phyloP scores from a whole-genome alignment of 92 coral and sea anemone genomes.

The Zoanthus sociatus region DNA sequence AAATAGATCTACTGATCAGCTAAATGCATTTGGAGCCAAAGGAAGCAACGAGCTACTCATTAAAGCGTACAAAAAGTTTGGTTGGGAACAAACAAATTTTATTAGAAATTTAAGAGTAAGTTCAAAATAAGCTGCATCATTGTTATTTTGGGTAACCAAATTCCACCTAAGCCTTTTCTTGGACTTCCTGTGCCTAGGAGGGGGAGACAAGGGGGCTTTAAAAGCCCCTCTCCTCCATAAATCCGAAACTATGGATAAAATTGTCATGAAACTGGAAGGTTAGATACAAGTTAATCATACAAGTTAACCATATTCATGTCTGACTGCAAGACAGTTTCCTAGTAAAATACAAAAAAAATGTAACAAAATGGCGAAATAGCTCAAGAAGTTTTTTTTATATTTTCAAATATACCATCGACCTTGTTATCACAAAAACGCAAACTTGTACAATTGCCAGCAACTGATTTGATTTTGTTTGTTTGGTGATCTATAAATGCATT shows the following conservation, averaged over 20 bases:
- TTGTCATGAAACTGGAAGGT: neutral
- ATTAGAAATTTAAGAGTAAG: constrained; percentile 46
- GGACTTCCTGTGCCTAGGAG: too few species aligned
- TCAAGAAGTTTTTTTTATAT: too few species aligned
- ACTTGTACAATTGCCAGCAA: too few species aligned
- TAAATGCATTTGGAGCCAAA: constrained; percentile 48
- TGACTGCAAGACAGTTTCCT: too few species aligned
- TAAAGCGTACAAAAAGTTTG: constrained; percentile 24
- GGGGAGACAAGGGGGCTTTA: too few species aligned
- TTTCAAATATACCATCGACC: too few species aligned
- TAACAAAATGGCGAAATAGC: too few species aligned
- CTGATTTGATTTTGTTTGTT: too few species aligned
- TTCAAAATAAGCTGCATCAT: neutral
- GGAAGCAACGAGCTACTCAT: constrained; percentile 50
- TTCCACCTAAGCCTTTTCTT: neutral
- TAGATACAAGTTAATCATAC: neutral
- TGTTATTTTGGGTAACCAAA: neutral
- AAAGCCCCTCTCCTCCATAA: too few species aligned
- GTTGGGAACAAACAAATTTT: constrained; percentile 55
- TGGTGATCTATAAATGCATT: too few species aligned
- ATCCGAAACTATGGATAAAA: neutral
- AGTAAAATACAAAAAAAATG: too few species aligned
- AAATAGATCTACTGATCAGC: neutral
- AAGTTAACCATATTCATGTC: neutral
- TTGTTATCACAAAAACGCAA: too few species aligned